A percentile compares a stretch with the other conserved stretches of the same genome.
These are phyloP conservation scores for Tetragonula carbonaria DNA, from an alignment of 2,888 invertebrate genomes.

Conservation along the genomic window DNA sequence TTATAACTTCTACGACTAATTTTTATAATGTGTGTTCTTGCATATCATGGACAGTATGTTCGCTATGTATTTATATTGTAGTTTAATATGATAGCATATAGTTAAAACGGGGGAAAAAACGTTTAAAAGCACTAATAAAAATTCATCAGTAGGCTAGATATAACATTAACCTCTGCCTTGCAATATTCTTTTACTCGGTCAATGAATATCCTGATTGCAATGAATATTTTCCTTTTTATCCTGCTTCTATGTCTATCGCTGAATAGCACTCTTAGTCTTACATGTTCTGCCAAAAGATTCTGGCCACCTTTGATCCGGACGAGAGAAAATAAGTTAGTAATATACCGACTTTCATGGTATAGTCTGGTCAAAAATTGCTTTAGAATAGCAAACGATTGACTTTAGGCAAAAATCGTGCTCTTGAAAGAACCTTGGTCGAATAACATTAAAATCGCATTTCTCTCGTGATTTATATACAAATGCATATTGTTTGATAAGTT, in stretches of 20 bases:
- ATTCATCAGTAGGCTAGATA: background rate
- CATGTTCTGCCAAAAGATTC: background rate
- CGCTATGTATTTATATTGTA: background rate
- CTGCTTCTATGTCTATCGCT: background rate
- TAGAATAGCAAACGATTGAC: background rate
- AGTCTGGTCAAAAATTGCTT: constrained; percentile 3
- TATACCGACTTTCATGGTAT: background rate
- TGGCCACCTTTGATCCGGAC: background rate
- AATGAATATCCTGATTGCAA: background rate
- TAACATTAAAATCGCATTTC: background rate
- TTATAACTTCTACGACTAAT: background rate
- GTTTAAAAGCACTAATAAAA: constrained; percentile 4
- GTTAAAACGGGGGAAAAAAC: background rate
- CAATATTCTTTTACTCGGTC: background rate
- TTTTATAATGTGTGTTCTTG: background rate
- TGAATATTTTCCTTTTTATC: background rate
- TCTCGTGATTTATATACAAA: background rate
- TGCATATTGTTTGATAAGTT: background rate
- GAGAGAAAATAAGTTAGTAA: constrained; percentile 1
- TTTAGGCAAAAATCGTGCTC: background rate
- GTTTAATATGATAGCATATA: background rate
- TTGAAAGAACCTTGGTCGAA: background rate
- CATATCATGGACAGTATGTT: background rate
- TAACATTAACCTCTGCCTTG: background rate
- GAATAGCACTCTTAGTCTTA: background rate